phyloP scores from a whole-genome alignment of 1,140 invertebrate genomes.

The Drosophila ohnishii region DNA sequence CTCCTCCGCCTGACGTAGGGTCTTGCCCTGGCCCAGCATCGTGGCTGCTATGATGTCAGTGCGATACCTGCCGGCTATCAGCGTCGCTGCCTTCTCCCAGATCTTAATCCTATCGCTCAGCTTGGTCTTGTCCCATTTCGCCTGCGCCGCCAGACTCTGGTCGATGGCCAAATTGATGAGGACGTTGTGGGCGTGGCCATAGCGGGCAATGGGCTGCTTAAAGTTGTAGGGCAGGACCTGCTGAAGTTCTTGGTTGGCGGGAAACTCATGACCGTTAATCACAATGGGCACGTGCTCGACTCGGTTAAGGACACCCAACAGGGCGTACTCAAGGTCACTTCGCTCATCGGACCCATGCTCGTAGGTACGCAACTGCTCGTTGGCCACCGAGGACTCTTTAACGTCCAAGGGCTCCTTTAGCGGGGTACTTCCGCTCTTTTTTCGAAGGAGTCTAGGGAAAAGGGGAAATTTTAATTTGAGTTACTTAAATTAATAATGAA shows the following conservation, averaged over 20 bases:
- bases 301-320: conserved; percentile 85
- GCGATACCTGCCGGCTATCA: conserved; percentile 94
- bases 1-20: conserved; percentile 97
- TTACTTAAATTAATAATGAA: not conserved
- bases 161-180: conserved; percentile 93
- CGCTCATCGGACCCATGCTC: conserved; percentile 92
- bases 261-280: conserved; percentile 92
- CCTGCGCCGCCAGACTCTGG: conserved; percentile 88
- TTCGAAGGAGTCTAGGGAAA: not conserved
- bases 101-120: conserved; percentile 91
- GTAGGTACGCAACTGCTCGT: conserved; percentile 92
- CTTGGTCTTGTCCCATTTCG: conserved; percentile 92
- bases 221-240: conserved; percentile 52
- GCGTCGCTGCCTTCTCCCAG: conserved; percentile 92
- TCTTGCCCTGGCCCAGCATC: conserved; percentile 98
- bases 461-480: not conserved
- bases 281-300: conserved; percentile 93
- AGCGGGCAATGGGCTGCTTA: conserved; percentile 45
- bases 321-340: conserved; percentile 87
- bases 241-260: conserved; percentile 83
- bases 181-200: conserved; percentile 90
- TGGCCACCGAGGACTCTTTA: conserved; percentile 76
- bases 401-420: conserved; percentile 41
- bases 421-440: not conserved
- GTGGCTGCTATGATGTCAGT: conserved; percentile 95